Evolutionary conservation across 2,797 vertebrate genomes (phyloP).

Genomic region (Darevskia nairensis): DNA sequence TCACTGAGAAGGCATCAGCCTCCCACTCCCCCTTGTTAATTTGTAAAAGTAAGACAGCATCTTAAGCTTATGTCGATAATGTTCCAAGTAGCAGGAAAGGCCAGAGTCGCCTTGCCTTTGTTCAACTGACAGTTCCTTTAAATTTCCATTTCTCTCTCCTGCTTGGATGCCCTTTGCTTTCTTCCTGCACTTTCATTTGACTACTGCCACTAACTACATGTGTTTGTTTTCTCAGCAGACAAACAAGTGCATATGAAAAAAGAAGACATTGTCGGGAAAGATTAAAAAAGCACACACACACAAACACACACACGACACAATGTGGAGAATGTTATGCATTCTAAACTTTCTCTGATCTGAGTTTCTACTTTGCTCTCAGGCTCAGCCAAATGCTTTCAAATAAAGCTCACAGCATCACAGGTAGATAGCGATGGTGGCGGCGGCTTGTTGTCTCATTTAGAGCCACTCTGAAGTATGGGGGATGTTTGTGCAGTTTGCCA

Average conservation of each 20-base stretch:
- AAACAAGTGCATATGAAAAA: neutral
- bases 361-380: neutral
- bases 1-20: neutral
- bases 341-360: neutral
- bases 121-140: constrained; percentile 12
- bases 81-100: neutral
- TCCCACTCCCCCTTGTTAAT: neutral
- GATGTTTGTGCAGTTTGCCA: neutral
- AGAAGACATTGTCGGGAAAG: neutral
- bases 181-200: neutral
- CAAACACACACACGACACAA: neutral
- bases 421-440: neutral
- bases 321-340: neutral
- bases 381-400: neutral
- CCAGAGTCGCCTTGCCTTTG: neutral
- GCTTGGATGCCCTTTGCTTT: neutral
- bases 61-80: constrained; percentile 26
- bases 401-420: neutral
- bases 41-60: constrained; percentile 1
- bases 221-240: neutral
- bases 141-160: constrained; percentile 12
- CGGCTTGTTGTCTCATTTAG: neutral
- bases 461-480: neutral
- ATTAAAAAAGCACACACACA: constrained; percentile 2
- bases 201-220: neutral